phyloP scores from a whole-genome alignment of 2,888 invertebrate species.

The Beris chalybata region DNA sequence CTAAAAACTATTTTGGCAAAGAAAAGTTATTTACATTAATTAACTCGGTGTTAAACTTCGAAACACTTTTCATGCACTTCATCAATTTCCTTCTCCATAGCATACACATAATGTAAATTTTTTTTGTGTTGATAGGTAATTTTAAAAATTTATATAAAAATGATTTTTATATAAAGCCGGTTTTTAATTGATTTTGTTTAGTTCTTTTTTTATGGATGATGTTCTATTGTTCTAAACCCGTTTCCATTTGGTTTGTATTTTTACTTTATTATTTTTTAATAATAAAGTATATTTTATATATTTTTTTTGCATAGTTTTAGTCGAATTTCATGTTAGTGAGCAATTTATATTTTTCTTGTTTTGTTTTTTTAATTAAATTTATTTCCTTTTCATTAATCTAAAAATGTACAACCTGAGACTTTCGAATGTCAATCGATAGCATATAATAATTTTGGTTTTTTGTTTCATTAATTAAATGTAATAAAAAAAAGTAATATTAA shows the following conservation, averaged over 20 bases:
- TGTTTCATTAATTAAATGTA: constrained; percentile 7
- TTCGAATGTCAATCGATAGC: constrained; percentile 30
- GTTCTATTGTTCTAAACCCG: not conserved
- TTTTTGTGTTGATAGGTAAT: not conserved
- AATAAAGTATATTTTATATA: too few species aligned
- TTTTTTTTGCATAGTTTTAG: not conserved
- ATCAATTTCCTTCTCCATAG: too few species aligned
- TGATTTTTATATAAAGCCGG: not conserved
- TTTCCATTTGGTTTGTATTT: not conserved
- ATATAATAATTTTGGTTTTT: constrained; percentile 6
- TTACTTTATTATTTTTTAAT: not conserved
- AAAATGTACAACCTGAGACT: constrained; percentile 30
- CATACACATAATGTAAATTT: not conserved
- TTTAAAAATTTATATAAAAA: not conserved
- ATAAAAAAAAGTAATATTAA: not conserved
- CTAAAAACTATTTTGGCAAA: not conserved
- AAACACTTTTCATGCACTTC: too few species aligned
- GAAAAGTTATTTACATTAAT: not conserved
- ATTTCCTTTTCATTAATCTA: constrained; percentile 11
- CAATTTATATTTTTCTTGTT: not conserved
- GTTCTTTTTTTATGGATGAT: not conserved
- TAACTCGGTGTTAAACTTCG: not conserved
- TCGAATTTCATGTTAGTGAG: constrained; percentile 10
- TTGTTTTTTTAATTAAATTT: too few species aligned
- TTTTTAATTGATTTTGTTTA: not conserved